Evolutionary conservation across 2,797 vertebrate genomes (phyloP).

Genomic region (Pangasius macronema): DNA sequence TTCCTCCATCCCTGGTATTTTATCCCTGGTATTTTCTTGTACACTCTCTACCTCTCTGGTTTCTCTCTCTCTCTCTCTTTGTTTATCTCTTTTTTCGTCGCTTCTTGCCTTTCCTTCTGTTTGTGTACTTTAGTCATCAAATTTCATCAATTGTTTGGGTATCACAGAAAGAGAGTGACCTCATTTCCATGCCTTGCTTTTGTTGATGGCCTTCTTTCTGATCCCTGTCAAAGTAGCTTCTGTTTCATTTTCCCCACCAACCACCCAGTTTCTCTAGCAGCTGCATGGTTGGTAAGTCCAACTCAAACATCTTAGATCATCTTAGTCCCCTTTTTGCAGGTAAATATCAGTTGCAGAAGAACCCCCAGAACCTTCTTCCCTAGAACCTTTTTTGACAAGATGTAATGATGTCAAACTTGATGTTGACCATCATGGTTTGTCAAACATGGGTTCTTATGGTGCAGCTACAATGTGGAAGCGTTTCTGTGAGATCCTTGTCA

Average conservation of each 20-base stretch:
- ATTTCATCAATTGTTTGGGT: not conserved
- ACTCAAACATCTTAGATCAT: not conserved
- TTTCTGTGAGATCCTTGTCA: no score
- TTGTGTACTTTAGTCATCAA: not conserved
- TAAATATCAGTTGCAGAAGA: not conserved
- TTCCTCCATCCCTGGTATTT: not conserved
- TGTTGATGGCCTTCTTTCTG: not conserved
- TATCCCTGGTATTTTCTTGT: no score
- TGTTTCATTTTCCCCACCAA: not conserved
- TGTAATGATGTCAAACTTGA: not conserved
- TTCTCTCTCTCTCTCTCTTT: not conserved
- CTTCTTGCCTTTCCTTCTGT: not conserved
- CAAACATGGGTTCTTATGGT: not conserved
- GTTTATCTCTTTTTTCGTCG: not conserved
- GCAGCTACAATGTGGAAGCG: no score
- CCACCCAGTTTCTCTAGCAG: not conserved
- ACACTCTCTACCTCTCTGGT: not conserved
- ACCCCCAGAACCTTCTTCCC: not conserved
- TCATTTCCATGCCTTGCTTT: not conserved
- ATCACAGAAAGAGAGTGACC: not conserved
- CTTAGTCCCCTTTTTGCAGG: not conserved
- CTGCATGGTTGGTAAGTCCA: not conserved
- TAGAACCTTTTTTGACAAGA: not conserved
- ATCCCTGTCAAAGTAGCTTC: not conserved
- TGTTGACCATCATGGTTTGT: not conserved